Evolutionary conservation across 2,797 vertebrate species (phyloP).

Genomic region (Chiloscyllium punctatum): DNA sequence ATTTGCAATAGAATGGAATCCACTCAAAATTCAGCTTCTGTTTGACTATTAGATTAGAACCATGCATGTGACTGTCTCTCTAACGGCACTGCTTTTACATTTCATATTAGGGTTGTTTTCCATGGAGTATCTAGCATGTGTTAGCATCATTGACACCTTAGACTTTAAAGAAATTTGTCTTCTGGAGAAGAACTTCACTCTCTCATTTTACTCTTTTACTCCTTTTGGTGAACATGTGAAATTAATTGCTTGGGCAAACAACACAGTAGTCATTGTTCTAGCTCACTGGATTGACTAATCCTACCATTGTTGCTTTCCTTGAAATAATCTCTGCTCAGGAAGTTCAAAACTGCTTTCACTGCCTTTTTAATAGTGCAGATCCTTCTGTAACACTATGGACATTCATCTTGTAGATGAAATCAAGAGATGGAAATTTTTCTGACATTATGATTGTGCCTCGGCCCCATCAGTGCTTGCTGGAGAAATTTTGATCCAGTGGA

Average conservation of each 20-base stretch:
- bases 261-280: background rate
- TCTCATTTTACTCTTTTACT: background rate
- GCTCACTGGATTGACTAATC: background rate
- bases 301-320: background rate
- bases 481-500: no score
- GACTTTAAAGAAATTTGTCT: background rate
- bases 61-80: background rate
- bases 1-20: background rate
- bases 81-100: background rate
- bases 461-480: no score
- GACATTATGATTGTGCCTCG: no score
- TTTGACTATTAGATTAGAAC: background rate
- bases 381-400: background rate
- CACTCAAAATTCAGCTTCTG: background rate
- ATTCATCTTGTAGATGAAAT: no score
- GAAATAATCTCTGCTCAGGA: background rate
- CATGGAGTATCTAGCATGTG: background rate
- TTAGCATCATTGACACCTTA: background rate
- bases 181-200: background rate
- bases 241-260: background rate
- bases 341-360: background rate
- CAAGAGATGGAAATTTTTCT: no score
- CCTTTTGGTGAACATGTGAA: background rate
- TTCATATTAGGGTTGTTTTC: background rate
- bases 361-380: background rate